Conservation (phyloP, 1,140 invertebrate genomes). For the Heliconius hermathena region DNA sequence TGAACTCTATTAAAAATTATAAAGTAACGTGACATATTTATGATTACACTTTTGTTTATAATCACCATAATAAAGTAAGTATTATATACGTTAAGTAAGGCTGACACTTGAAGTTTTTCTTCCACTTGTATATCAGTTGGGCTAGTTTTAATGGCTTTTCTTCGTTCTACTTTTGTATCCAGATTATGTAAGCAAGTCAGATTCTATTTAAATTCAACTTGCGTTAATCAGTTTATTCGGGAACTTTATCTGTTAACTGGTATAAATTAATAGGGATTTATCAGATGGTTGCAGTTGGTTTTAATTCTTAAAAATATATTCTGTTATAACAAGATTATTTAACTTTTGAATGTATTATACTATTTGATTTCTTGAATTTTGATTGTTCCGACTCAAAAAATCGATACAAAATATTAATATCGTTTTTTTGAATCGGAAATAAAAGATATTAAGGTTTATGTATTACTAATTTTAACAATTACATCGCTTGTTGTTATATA, state of each 20-base stretch:
- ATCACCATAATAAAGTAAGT: neutral
- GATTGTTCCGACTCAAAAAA: neutral
- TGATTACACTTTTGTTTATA: neutral
- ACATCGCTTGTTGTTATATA: too few relatives aligned
- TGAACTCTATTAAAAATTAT: neutral
- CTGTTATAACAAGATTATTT: neutral
- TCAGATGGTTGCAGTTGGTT: neutral
- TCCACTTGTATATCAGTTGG: slow-evolving; percentile 43
- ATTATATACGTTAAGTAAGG: slow-evolving; percentile 19
- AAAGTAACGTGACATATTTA: slow-evolving; percentile 3
- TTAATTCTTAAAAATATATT: slow-evolving; percentile 1
- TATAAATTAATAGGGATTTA: slow-evolving; percentile 32
- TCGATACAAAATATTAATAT: too few relatives aligned
- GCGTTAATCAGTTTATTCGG: slow-evolving; percentile 36
- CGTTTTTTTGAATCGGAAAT: too few relatives aligned
- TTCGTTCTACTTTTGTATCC: slow-evolving; percentile 44
- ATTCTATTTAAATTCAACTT: slow-evolving; percentile 40
- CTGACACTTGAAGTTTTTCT: slow-evolving; percentile 37
- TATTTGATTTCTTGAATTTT: neutral
- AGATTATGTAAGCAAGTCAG: slow-evolving; percentile 42
- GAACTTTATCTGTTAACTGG: slow-evolving; percentile 32
- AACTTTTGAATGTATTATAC: too few relatives aligned
- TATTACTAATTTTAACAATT: too few relatives aligned
- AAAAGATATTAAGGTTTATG: too few relatives aligned
- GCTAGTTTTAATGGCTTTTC: slow-evolving; percentile 54